Base-by-base conservation (phyloP, 2,113 vertebrate genomes). In the Hypanus sabinus region DNA sequence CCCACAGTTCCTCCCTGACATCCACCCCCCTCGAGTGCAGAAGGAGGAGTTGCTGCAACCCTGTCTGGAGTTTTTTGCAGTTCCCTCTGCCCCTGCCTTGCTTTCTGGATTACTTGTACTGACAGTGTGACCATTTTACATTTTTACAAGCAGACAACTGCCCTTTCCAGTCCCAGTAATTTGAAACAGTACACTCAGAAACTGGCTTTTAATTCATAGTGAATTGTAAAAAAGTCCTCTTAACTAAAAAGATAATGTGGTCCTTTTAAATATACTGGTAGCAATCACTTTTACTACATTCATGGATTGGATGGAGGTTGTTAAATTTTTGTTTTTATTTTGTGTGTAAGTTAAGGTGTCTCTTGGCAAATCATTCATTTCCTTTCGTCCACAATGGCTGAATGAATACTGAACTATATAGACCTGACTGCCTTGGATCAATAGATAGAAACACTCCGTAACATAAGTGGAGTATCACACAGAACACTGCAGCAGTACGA, bases 131-230 rank as follows among this genome's bases (percentile, higher is more conserved):
- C 79, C n/a, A 38, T 80, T 90, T 90, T 65, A 33, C 87, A 91
- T 33, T 36, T 68, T 65, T 65, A 91, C 33, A 91, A 68, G n/a
- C 87, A 91, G 60, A 30, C 62, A 62, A 60, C 83, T 60, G 46
- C 30, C 55, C 76, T 33, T 77, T 77, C 76, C 30, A 77, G 30
- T 7, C 76, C 76, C n/a, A 77, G 76, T 98, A 95, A 80, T 91
- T 94, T 33, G 57, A n/a, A 46, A 85, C 79, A 24, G 83, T 60
- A 30, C 57, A 62, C 3, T 87, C 60, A 27, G 30, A 87, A 87
- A 87, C 57, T 60, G 57, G 30, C 57, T 60, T 87, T 60, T 60
- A 87, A 87, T 91, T 33, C 20, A 20, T 55, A 10, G n/a, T 91
- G n/a, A 91, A 91, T 68, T 91, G 62, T 46, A 3, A 46, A 46